Conservation (phyloP, 1,140 invertebrate species). For the Drosophila ogumai region DNA sequence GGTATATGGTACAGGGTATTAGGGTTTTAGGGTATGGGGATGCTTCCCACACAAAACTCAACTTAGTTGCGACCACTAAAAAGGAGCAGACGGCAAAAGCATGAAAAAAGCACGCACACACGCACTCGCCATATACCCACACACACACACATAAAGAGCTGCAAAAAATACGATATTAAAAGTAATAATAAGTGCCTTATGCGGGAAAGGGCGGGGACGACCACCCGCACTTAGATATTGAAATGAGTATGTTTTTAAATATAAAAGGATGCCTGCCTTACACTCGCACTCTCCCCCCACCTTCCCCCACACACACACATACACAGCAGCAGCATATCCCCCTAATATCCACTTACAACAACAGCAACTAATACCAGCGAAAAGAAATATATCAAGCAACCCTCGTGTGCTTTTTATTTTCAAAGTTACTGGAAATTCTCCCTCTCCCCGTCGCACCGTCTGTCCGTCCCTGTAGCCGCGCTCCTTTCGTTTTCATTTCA, state of each 20-base stretch:
- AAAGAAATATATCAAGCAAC: slow-evolving; percentile 83
- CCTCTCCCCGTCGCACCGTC: neutral
- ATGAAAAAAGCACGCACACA: slow-evolving; percentile 51
- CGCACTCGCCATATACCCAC: slow-evolving; percentile 23
- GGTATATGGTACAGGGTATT: neutral
- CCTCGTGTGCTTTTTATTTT: slow-evolving; percentile 76
- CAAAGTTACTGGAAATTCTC: slow-evolving; percentile 51
- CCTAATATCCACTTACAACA: slow-evolving; percentile 76
- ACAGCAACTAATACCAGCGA: slow-evolving; percentile 54
- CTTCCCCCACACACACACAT: slow-evolving; percentile 28
- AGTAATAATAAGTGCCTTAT: slow-evolving; percentile 83
- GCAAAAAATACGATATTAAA: slow-evolving; percentile 72
- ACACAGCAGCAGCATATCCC: slow-evolving; percentile 33
- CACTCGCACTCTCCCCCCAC: slow-evolving; percentile 20
- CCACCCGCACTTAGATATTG: slow-evolving; percentile 75
- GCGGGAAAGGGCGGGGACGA: slow-evolving; percentile 10
- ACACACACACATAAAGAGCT: slow-evolving; percentile 27
- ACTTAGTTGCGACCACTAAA: slow-evolving; percentile 66
- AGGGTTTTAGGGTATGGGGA: neutral
- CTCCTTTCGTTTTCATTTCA: slow-evolving; percentile 58
- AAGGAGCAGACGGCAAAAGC: slow-evolving; percentile 54
- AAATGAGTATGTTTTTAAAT: slow-evolving; percentile 80
- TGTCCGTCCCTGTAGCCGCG: slow-evolving; percentile 20
- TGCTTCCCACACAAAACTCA: slow-evolving; percentile 22
- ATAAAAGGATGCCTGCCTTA: slow-evolving; percentile 72